Percentiles rank a stretch among this genome's conserved stretches.
phyloP scores from a whole-genome alignment of 2,888 invertebrate genomes.

The Alloplasta piceator region DNA sequence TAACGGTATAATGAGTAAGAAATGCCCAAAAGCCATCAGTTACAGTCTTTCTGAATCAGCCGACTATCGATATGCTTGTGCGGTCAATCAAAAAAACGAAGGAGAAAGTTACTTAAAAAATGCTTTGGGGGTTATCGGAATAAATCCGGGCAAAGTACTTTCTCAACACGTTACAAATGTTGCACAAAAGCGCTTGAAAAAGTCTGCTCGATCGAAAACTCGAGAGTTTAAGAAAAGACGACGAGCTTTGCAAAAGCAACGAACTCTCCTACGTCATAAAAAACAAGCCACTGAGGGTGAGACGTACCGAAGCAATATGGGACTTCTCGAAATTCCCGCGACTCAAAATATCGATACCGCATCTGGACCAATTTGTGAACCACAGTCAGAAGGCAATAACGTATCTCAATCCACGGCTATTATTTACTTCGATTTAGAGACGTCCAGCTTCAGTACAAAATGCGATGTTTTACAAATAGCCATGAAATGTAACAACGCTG shows the following conservation, averaged over 20 bases:
- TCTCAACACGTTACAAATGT: constrained; percentile 57
- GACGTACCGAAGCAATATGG: constrained; percentile 27
- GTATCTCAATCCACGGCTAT: constrained; percentile 59
- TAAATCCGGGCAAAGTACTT: constrained; percentile 46
- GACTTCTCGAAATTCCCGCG: constrained; percentile 47
- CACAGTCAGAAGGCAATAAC: constrained; percentile 56
- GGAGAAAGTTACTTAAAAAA: not conserved
- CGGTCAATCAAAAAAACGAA: constrained; percentile 33
- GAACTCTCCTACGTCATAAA: no score
- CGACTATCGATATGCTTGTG: constrained; percentile 56
- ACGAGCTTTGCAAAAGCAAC: no score
- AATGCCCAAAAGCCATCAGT: constrained; percentile 60
- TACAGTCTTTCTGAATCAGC: constrained; percentile 37
- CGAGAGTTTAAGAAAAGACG: no score
- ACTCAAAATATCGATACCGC: constrained; percentile 37
- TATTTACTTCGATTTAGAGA: no score
- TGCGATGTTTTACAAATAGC: no score
- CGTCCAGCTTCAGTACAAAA: no score
- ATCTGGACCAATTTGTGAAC: constrained; percentile 17
- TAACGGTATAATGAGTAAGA: constrained; percentile 52
- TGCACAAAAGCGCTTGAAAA: constrained; percentile 62
- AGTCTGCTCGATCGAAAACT: no score
- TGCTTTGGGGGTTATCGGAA: no score
- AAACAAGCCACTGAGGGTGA: not conserved
- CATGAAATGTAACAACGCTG: no score